Evolutionary conservation across 2,113 vertebrate species (phyloP).

Genomic region (Pelmatolapia mariae): DNA sequence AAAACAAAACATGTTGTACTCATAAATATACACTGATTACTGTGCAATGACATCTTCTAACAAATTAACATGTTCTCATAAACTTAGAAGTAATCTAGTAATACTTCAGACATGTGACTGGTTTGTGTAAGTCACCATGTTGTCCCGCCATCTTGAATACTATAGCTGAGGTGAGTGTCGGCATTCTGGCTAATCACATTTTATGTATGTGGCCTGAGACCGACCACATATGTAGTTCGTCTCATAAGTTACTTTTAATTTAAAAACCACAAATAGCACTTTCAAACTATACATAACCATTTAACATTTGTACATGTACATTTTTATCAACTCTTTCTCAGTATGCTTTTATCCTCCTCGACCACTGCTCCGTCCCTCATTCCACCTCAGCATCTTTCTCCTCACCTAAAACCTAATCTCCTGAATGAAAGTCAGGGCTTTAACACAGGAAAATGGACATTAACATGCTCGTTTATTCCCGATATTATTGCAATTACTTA

Average conservation of each 20-base stretch:
- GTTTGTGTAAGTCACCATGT: background rate
- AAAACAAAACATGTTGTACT: background rate
- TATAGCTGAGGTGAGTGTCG: fast-evolving
- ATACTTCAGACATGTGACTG: background rate
- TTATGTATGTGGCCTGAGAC: background rate
- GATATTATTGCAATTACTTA: background rate
- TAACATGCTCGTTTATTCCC: background rate
- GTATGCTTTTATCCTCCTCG: background rate
- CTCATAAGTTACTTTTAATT: background rate
- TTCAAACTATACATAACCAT: background rate
- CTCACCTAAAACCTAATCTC: background rate
- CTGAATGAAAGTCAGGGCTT: background rate
- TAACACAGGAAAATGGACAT: background rate
- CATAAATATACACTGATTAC: background rate
- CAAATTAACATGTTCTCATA: background rate
- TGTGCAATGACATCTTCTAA: background rate
- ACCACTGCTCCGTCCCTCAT: background rate
- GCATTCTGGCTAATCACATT: background rate
- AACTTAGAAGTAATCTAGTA: background rate
- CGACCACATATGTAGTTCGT: background rate
- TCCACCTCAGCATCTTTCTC: background rate
- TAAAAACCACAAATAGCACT: background rate
- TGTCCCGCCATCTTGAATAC: background rate
- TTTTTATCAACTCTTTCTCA: background rate
- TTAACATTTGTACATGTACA: background rate